Evolutionary conservation across 2,113 vertebrate species (phyloP).

Genomic region (Ptilonorhynchus violaceus): DNA sequence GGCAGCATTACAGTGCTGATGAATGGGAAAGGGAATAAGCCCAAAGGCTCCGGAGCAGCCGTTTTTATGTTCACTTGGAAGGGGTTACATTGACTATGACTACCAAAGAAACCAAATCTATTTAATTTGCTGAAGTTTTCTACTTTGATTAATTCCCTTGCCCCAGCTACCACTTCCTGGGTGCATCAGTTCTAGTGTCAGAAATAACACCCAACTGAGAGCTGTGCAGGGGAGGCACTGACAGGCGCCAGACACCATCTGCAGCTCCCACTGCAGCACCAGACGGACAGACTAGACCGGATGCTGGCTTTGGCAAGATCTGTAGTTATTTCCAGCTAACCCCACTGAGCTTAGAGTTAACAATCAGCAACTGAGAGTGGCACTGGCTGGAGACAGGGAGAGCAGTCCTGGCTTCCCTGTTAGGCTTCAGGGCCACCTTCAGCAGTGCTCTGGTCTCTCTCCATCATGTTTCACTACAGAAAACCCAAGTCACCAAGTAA

Average conservation of each 20-base stretch:
- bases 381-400: background rate
- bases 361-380: background rate
- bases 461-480: background rate
- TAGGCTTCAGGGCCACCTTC: background rate
- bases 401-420: background rate
- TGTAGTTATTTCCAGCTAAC: background rate
- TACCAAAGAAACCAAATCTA: background rate
- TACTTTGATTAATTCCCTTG: background rate
- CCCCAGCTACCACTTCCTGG: background rate
- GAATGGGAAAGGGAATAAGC: background rate
- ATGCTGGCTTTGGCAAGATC: background rate
- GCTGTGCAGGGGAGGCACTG: background rate
- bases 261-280: background rate
- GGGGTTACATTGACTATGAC: background rate
- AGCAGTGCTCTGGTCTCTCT: background rate
- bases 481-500: background rate
- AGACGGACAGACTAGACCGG: rapidly evolving
- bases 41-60: rapidly evolving
- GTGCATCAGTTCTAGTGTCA: background rate
- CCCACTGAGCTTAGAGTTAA: background rate
- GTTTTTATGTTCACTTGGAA: background rate
- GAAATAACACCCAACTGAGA: background rate
- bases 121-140: background rate
- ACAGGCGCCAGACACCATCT: background rate
- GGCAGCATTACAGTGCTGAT: background rate